These are phyloP conservation scores for Arctopsyche grandis DNA, from an alignment of 1,140 invertebrate species.

Conservation along the genomic window DNA sequence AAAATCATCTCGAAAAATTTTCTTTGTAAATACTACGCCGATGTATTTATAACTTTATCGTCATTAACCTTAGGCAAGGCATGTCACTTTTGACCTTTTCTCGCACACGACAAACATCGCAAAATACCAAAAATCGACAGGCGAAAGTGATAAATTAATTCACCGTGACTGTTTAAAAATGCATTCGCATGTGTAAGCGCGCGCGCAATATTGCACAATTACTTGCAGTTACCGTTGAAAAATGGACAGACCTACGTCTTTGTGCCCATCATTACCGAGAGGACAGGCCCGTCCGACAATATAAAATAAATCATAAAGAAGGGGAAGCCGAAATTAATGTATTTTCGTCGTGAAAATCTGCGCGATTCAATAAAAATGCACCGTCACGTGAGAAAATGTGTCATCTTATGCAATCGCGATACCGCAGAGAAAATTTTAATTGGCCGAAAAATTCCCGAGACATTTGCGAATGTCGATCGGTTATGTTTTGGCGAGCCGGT, in stretches of 20 bases:
- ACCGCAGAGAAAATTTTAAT: slow-evolving; percentile 6
- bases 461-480: slow-evolving; percentile 1
- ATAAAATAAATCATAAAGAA: slow-evolving; percentile 4
- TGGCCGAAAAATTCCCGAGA: slow-evolving; percentile 9
- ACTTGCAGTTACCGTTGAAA: slow-evolving; percentile 52
- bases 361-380: slow-evolving; percentile 1
- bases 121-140: slow-evolving; percentile 20
- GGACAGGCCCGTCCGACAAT: not conserved
- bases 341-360: slow-evolving; percentile 2
- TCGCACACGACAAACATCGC: slow-evolving; percentile 30
- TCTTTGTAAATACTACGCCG: not conserved
- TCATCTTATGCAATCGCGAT: not conserved
- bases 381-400: not conserved
- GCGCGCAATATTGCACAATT: slow-evolving; percentile 48
- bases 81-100: slow-evolving; percentile 53
- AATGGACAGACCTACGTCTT: slow-evolving; percentile 39
- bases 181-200: not conserved
- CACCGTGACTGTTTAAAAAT: slow-evolving; percentile 46
- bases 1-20: not conserved
- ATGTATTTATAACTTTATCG: not conserved
- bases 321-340: slow-evolving; percentile 35
- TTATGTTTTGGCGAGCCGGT: slow-evolving; percentile 31
- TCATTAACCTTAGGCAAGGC: slow-evolving; percentile 52
- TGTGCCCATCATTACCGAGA: slow-evolving; percentile 41
- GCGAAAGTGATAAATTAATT: slow-evolving; percentile 50